These are phyloP conservation scores for Zaprionus lineosus DNA, from an alignment of 2,888 invertebrate genomes.

Conservation along the genomic window DNA sequence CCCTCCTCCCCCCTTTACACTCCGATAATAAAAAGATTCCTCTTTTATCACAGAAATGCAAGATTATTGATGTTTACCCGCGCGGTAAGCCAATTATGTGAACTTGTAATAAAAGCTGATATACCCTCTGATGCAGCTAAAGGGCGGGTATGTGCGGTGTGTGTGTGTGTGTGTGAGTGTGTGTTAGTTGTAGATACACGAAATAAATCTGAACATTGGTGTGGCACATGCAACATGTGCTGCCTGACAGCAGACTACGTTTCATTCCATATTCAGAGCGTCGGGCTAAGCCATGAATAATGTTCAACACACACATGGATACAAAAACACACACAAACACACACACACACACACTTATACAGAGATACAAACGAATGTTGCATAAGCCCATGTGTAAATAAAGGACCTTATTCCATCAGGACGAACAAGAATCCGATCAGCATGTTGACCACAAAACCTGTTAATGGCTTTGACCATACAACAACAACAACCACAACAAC, in stretches of 20 bases:
- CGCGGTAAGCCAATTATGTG: too few species aligned
- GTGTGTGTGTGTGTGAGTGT: too few species aligned
- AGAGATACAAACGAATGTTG: too few species aligned
- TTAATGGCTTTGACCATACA: not conserved
- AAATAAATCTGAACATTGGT: constrained; percentile 41
- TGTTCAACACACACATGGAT: constrained; percentile 15
- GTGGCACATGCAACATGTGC: constrained; percentile 52
- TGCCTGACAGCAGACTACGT: too few species aligned
- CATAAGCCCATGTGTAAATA: constrained; percentile 40
- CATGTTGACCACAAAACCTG: not conserved
- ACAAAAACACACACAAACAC: not conserved
- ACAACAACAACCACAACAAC: constrained; percentile 20
- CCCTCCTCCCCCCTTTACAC: too few species aligned
- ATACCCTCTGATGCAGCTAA: not conserved
- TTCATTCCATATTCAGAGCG: too few species aligned
- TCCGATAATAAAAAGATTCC: too few species aligned
- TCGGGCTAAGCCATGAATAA: constrained; percentile 40
- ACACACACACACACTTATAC: not conserved
- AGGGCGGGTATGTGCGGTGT: not conserved
- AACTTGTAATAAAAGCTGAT: too few species aligned
- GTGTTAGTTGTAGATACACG: too few species aligned
- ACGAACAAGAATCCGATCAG: too few species aligned
- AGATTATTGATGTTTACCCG: too few species aligned
- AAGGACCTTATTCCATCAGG: constrained; percentile 44
- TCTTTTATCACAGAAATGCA: too few species aligned